phyloP scores from a whole-genome alignment of 2,113 vertebrate species.

The Piprites chloris region DNA sequence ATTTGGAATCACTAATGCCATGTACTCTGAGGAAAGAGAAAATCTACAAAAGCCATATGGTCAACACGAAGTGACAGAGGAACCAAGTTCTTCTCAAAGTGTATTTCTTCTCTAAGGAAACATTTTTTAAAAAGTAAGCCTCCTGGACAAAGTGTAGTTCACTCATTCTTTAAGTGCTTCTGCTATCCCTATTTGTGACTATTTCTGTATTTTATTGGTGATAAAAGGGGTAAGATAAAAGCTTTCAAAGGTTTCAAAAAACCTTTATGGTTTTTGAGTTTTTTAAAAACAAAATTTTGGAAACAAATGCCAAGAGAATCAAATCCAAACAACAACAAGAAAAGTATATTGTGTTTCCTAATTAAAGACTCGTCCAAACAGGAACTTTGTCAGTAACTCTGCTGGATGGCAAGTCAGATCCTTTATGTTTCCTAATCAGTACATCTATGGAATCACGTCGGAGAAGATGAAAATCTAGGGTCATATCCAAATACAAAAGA shows the following conservation, averaged over 20 bases:
- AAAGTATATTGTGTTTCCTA: background rate
- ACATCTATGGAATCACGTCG: background rate
- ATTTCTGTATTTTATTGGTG: background rate
- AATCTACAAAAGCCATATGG: background rate
- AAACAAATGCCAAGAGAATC: background rate
- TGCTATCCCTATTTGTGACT: background rate
- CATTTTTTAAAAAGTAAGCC: background rate
- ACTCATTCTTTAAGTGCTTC: background rate
- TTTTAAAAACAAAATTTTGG: no score
- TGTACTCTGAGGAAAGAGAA: background rate
- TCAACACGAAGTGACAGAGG: background rate
- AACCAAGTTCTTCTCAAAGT: background rate
- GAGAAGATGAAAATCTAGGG: constrained; percentile 35
- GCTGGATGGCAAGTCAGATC: constrained; percentile 4
- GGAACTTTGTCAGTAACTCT: constrained; percentile 1
- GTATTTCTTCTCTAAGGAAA: background rate
- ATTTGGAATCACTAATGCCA: background rate
- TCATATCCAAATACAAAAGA: constrained; percentile 25
- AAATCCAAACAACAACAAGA: background rate
- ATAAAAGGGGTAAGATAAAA: background rate
- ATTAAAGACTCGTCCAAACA: constrained; percentile 37
- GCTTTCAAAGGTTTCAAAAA: background rate
- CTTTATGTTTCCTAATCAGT: constrained; percentile 16
- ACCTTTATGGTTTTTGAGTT: background rate
- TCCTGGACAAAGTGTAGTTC: background rate